phyloP scores from a whole-genome alignment of 2,113 vertebrate species.

The Anolis sagrei region DNA sequence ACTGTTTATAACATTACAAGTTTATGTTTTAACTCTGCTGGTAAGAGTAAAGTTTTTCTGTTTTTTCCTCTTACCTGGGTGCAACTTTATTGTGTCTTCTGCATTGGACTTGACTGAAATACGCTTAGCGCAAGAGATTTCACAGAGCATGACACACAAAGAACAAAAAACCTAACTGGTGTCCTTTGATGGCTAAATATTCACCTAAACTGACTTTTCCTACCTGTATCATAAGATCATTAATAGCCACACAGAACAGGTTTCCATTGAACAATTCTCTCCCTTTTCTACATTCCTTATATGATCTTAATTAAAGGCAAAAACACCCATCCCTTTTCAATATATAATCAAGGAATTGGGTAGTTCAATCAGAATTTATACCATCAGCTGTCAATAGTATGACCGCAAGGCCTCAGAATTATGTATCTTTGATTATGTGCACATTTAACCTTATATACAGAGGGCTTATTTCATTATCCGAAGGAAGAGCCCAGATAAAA shows the following conservation, averaged over 20 bases:
- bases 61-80: no score
- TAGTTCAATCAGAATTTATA: constrained; percentile 44
- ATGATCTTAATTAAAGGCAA: constrained; percentile 31
- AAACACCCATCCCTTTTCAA: constrained; percentile 25
- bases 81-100: no score
- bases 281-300: neutral
- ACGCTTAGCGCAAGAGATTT: no score
- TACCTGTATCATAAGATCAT: neutral
- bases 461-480: constrained; percentile 73
- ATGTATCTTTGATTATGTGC: constrained; percentile 39
- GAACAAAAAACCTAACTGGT: no score
- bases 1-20: no score
- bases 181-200: no score
- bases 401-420: constrained; percentile 36
- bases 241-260: neutral
- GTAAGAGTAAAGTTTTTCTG: no score
- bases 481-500: constrained; percentile 35
- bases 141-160: no score
- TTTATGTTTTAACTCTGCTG: no score
- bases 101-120: no score
- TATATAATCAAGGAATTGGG: constrained; percentile 33
- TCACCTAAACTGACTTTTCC: no score
- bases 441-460: constrained; percentile 61
- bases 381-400: constrained; percentile 49
- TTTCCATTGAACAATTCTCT: neutral